Evolutionary conservation across 2,113 vertebrate species (phyloP).

Genomic region (Shinisaurus crocodilurus): DNA sequence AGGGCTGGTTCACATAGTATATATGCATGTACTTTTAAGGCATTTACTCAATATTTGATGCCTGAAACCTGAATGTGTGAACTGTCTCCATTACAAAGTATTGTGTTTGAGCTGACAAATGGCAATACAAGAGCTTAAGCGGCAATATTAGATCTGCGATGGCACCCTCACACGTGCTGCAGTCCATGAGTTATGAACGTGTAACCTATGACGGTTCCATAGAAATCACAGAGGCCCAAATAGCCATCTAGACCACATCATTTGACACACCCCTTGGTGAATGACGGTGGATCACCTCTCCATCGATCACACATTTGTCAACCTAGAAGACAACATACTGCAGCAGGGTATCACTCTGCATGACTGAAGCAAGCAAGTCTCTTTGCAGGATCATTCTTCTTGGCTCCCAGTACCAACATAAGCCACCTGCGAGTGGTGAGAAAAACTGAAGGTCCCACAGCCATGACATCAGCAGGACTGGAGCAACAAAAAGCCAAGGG

Average conservation of each 20-base stretch:
- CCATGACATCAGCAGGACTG: background rate
- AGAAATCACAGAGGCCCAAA: background rate
- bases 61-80: background rate
- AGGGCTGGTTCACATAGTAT: background rate
- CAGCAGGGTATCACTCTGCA: accelerated
- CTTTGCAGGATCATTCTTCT: background rate
- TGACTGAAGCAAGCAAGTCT: background rate
- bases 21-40: background rate
- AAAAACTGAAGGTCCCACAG: background rate
- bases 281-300: background rate
- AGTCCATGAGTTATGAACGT: background rate
- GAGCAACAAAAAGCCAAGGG: background rate
- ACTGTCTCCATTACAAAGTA: background rate
- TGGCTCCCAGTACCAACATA: background rate
- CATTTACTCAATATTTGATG: background rate
- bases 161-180: background rate
- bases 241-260: background rate
- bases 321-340: background rate
- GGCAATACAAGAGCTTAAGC: no score
- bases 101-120: background rate
- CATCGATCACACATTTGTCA: background rate
- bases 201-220: background rate
- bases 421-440: background rate
- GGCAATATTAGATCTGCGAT: background rate
- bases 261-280: background rate